Conservation (phyloP, 2,113 vertebrate genomes). For the Dasypus novemcinctus region DNA sequence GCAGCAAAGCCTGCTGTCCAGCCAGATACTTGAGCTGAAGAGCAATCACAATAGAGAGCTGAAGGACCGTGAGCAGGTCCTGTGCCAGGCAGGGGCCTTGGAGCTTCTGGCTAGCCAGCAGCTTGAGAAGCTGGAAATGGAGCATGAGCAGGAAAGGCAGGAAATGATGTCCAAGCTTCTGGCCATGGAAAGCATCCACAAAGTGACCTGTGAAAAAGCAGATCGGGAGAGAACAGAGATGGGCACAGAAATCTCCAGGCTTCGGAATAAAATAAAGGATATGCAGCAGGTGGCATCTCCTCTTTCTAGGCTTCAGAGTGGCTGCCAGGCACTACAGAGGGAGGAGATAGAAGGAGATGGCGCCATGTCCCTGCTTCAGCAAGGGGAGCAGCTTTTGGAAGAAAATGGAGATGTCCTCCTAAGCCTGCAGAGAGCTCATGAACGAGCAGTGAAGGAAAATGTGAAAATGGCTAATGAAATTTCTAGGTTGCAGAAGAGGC, state of each 20-base stretch:
- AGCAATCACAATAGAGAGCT: conserved; percentile 80
- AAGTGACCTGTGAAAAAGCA: conserved; percentile 74
- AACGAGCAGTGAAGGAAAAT: conserved; percentile 81
- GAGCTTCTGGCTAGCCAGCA: conserved; percentile 75
- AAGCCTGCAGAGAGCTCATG: conserved; percentile 79
- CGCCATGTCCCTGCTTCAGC: conserved; percentile 66
- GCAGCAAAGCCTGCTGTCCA: conserved; percentile 82
- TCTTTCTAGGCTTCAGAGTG: conserved; percentile 41
- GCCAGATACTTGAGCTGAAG: conserved; percentile 83
- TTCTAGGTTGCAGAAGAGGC: conserved; percentile 70
- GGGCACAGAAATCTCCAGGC: conserved; percentile 80
- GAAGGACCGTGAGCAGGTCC: conserved; percentile 74
- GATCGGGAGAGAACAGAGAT: conserved; percentile 80
- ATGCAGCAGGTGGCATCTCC: conserved; percentile 71
- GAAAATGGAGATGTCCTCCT: conserved; percentile 77
- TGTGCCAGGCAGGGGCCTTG: conserved; percentile 75
- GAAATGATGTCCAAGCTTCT: conserved; percentile 78
- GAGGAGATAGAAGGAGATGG: conserved; percentile 73
- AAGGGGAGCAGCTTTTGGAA: conserved; percentile 55
- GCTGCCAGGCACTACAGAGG: conserved; percentile 20
- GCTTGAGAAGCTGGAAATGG: conserved; percentile 80
- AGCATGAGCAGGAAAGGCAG: conserved; percentile 84
- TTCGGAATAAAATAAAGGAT: conserved; percentile 81
- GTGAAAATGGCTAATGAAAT: conserved; percentile 80
- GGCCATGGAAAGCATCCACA: conserved; percentile 80